These are phyloP conservation scores for Portunus trituberculatus DNA, from an alignment of 1,140 invertebrate genomes.

Conservation along the genomic window DNA sequence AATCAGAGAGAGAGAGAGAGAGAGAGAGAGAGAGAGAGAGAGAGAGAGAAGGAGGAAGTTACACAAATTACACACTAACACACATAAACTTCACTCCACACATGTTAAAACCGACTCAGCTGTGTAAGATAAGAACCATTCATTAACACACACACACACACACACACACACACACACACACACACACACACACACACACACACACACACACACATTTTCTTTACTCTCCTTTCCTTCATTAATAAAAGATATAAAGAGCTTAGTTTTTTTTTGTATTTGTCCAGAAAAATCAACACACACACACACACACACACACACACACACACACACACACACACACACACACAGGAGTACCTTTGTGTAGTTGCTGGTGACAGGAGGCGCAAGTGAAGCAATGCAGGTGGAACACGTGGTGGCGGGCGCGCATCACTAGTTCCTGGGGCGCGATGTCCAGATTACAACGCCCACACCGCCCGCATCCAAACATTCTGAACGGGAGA, in stretches of 20 bases:
- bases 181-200: conserved; percentile 4
- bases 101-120: background rate
- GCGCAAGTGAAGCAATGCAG: conserved; percentile 94
- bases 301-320: background rate
- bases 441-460: conserved; percentile 89
- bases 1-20: background rate
- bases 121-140: background rate
- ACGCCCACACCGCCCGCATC: conserved; percentile 74
- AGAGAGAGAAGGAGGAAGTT: background rate
- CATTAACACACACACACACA: conserved; percentile 10
- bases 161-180: conserved; percentile 11
- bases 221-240: too few relatives aligned
- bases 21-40: conserved; percentile 38
- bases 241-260: too few relatives aligned
- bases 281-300: background rate
- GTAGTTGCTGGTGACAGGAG: conserved; percentile 86
- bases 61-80: too few relatives aligned
- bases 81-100: background rate
- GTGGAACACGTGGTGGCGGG: conserved; percentile 92
- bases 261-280: too few relatives aligned
- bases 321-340: background rate
- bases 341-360: conserved; percentile 81
- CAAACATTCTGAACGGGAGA: conserved; percentile 70
- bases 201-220: conserved; percentile 27
- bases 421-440: conserved; percentile 95